Percentiles rank a stretch among this genome's conserved stretches.
These are phyloP conservation scores for Pavo muticus DNA, from an alignment of 2,113 vertebrate genomes.

Conservation along the genomic window DNA sequence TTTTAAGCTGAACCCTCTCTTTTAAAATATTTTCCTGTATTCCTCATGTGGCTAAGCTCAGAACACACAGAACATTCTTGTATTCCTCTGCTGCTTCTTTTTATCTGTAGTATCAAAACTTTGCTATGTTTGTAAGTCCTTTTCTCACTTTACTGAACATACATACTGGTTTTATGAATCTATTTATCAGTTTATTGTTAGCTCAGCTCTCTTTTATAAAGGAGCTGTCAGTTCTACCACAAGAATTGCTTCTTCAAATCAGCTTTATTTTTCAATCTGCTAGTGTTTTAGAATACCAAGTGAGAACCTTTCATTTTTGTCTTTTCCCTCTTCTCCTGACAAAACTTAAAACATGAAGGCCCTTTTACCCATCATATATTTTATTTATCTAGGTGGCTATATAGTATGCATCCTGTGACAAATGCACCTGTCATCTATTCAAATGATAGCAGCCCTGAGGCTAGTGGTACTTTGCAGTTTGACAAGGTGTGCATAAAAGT, in stretches of 20 bases:
- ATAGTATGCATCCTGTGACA: slow-evolving; percentile 30
- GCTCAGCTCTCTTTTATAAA: slow-evolving; percentile 39
- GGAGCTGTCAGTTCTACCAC: slow-evolving; percentile 4
- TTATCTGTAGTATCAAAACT: neutral
- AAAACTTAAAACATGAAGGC: neutral
- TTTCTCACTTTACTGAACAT: slow-evolving; percentile 2
- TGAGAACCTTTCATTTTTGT: neutral
- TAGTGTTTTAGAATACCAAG: neutral
- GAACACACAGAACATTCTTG: neutral
- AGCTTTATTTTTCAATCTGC: slow-evolving; percentile 33
- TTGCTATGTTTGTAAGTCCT: neutral
- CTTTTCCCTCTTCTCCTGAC: neutral
- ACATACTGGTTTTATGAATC: neutral
- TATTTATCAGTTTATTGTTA: slow-evolving; percentile 47
- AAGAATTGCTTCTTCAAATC: slow-evolving; percentile 34
- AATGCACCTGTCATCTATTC: slow-evolving; percentile 34
- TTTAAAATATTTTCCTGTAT: neutral
- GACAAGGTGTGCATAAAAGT: slow-evolving; percentile 45
- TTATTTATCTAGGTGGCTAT: slow-evolving; percentile 24
- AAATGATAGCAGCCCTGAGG: slow-evolving; percentile 9
- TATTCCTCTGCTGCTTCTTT: neutral
- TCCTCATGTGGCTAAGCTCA: neutral
- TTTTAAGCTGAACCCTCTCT: neutral
- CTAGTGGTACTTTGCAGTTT: neutral
- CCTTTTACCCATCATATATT: neutral